Base-by-base conservation (phyloP, 2,797 vertebrate genomes). In the Tinamus major region DNA sequence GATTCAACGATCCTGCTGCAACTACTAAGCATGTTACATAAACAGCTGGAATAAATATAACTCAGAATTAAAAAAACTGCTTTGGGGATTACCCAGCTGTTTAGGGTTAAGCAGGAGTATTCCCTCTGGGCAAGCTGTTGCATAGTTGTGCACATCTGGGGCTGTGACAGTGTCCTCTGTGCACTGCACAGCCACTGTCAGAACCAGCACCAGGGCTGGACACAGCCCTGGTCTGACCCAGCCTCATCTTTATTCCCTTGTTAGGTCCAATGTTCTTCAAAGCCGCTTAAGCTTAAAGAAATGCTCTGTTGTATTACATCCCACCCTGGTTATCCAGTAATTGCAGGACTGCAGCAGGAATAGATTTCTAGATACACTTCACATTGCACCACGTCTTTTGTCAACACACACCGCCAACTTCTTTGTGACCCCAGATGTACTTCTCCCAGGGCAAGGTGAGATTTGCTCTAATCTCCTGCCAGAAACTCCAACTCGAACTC, bases 31-130 rank as follows among this genome's bases (percentile, higher is more conserved):
- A 33, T 89, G 39, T 91, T 94, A 93, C 1, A 88, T 88, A 79
- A 95, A 89, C 64, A 94, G 79, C 70, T 91, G 92, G 46, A 90
- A 90, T 78, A 87, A 79, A 94, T 62, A 94, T 35, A 93, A 85
- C 74, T 46, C 67, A 81, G 70, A 84, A 64, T 51, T 46, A 80
- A 68, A 75, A 87, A 94, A 77, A 46, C 56, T 61, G 48, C 70
- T 90, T 93, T 86, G 19, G 67, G 64, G 89, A 95, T 92, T 93
- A 94, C 44, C 37, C 70, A 91, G 77, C 42, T 91, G 82, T 85
- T 92, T n/a, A 79, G 74, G 24, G 55, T 48, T 85, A 87, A 87
- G 33, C 37, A 27, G 67, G 33, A 69, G 41, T 56, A 41, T 61
- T 92, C 70, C 67, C 77, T 72, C 77, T 70, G 33, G 76, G 61